Evolutionary conservation across 2,797 vertebrate species (phyloP), one percentile per base, ranked within the genome.

Genomic region (Netta rufina): DNA sequence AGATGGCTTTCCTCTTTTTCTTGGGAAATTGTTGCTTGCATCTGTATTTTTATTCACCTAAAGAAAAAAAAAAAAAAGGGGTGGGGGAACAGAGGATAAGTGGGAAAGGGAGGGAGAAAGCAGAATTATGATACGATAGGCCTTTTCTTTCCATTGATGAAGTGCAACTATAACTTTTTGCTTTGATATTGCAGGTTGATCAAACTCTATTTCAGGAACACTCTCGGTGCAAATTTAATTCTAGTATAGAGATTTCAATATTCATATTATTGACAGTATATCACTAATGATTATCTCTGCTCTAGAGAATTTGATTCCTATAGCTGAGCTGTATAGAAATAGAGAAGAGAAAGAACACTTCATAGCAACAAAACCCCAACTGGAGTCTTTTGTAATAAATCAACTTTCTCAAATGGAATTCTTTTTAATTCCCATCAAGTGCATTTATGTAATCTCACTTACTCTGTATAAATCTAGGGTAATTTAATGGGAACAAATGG

Each of bases 31-130:
- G 90, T 87, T 96, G 93, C 88, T 96, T 89, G 19, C 74, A 51
- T 72, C 72, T 93, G 14, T 84, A 90, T 91, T 94, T 93, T 92
- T 84, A 56, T 94, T 94, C 89, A 96, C 96, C 97, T 98, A 84
- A 39, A 97, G 78, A 53, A 84, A 95, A 92, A 24, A 45, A 45
- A 45, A 49, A 49, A 49, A 49, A 43, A 43, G 8, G 13, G 30
- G 24, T 3, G 3, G 43, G 43, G 19, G 43, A 45, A 49, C n/a
- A 82, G 65, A 87, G 19, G 5, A 61, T 30, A 93, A 57, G 27
- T 8, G 14, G 28, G 38, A 74, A 10, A 73, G 8, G n/a, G 24
- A 80, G 38, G 22, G 21, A 92, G 3, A 60, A 78, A 96, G 70
- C 81, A 92, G 78, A 95, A 94, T 69, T 90, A 89, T 57, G 69